Conservation (phyloP, 2,113 vertebrate species). For the Elephas maximus region DNA sequence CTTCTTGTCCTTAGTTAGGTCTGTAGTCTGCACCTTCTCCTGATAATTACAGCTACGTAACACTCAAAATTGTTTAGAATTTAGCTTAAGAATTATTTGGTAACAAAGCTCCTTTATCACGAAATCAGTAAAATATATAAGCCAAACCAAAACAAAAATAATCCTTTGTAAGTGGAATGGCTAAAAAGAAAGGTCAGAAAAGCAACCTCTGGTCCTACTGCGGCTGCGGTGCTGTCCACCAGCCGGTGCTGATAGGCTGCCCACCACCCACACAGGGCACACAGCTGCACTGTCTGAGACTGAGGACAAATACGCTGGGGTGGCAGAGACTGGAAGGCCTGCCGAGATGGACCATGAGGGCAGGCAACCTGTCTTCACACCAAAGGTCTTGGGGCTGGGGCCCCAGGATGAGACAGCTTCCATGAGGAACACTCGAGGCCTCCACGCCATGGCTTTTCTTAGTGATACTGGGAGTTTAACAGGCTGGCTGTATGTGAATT, state of each 20-base stretch:
- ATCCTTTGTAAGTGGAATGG: background rate
- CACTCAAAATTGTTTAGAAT: slow-evolving; percentile 25
- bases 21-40: background rate
- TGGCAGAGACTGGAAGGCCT: background rate
- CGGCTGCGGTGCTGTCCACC: slow-evolving; percentile 63
- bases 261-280: background rate
- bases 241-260: slow-evolving; percentile 63
- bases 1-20: background rate
- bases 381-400: background rate
- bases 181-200: slow-evolving; percentile 48
- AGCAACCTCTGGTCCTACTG: background rate
- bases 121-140: slow-evolving; percentile 10
- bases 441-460: background rate
- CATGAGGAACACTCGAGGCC: background rate
- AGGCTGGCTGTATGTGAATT: background rate
- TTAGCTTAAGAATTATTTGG: slow-evolving; percentile 1
- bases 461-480: background rate
- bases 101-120: slow-evolving; percentile 8
- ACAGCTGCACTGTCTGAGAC: background rate
- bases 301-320: background rate
- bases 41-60: background rate
- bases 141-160: slow-evolving; percentile 51
- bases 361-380: background rate
- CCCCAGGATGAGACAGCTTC: background rate
- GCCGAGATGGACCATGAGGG: too few species aligned